These are phyloP conservation scores for Oxytorus armatus DNA, from an alignment of 2,888 invertebrate genomes.

Conservation along the genomic window DNA sequence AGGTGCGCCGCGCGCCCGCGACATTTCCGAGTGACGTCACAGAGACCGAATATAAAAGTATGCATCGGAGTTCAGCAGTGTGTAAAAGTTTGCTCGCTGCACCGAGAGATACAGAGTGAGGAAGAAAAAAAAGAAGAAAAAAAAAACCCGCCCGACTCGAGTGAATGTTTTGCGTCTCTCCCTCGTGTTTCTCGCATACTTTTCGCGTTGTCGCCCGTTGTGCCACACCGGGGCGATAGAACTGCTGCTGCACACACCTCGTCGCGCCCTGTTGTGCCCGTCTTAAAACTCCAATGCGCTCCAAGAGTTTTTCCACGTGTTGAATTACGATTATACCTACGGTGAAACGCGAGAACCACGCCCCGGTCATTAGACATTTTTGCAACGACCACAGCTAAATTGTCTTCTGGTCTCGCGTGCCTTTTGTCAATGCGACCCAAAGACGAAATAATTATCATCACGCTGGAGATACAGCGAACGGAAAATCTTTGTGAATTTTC, in stretches of 20 bases:
- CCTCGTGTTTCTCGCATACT: constrained; percentile 23
- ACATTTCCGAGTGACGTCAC: constrained; percentile 61
- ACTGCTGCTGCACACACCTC: constrained; percentile 14
- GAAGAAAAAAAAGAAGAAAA: background rate
- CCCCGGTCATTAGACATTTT: constrained; percentile 75
- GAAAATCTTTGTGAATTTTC: no score
- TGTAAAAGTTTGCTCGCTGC: no score
- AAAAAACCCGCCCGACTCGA: no score
- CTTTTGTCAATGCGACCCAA: no score
- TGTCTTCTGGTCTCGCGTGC: background rate
- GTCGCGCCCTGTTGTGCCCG: constrained; percentile 28
- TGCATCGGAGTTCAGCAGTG: constrained; percentile 10
- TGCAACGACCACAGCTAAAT: constrained; percentile 67
- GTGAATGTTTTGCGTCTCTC: constrained; percentile 20
- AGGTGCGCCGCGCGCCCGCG: constrained; percentile 63
- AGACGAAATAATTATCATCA: no score
- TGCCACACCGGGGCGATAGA: no score
- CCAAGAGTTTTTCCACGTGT: constrained; percentile 57
- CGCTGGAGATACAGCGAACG: no score
- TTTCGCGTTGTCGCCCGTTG: constrained; percentile 8
- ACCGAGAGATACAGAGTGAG: constrained; percentile 2
- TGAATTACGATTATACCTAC: constrained; percentile 62
- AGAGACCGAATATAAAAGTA: constrained; percentile 51
- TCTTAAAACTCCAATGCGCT: constrained; percentile 30
- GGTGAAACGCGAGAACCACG: constrained; percentile 70